phyloP scores from a whole-genome alignment of 1,140 invertebrate species.

The Camponotus vicinus region DNA sequence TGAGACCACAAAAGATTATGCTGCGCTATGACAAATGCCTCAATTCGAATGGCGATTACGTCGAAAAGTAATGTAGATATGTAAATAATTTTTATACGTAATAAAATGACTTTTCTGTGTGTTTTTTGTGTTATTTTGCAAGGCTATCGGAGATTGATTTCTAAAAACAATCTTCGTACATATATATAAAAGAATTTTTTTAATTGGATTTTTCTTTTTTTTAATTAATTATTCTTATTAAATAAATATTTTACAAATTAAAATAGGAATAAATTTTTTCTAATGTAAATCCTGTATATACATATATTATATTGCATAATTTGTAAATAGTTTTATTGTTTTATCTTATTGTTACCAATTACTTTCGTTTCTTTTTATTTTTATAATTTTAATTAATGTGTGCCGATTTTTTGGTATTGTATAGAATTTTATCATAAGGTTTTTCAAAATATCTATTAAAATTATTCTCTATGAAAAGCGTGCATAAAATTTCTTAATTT shows the following conservation, averaged over 20 bases:
- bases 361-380: slow-evolving; percentile 1
- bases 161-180: no score
- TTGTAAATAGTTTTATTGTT: background rate
- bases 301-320: background rate
- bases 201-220: background rate
- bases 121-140: no score
- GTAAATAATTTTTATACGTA: no score
- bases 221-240: background rate
- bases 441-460: background rate
- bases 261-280: background rate
- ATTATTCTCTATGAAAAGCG: background rate
- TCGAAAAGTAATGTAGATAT: no score
- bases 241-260: slow-evolving; percentile 1
- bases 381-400: background rate
- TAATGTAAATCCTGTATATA: no score
- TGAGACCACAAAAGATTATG: no score
- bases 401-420: background rate
- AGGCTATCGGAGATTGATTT: no score
- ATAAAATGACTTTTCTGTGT: no score
- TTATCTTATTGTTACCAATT: background rate
- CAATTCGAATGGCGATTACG: no score
- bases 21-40: no score
- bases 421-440: background rate
- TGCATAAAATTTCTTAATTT: background rate
- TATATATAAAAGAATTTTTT: background rate